Percentiles rank a stretch among this genome's conserved stretches.
Conservation (phyloP, 2,888 invertebrate species). For the Linnaemya tessellans region DNA sequence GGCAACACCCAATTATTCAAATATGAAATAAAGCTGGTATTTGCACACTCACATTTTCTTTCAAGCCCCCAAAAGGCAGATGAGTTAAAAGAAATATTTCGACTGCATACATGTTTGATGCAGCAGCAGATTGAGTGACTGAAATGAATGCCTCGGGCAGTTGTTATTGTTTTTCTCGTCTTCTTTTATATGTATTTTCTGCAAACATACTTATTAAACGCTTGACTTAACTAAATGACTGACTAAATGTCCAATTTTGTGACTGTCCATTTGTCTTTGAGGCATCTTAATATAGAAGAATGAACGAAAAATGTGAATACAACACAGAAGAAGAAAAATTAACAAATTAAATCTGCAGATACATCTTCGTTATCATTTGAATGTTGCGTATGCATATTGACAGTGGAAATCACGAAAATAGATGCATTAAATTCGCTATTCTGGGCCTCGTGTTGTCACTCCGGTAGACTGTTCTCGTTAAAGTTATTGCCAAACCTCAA, state of each 20-base stretch:
- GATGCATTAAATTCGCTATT: neutral
- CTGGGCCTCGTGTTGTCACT: neutral
- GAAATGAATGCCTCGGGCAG: conserved; percentile 32
- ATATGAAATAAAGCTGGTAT: conserved; percentile 50
- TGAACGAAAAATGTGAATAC: conserved; percentile 27
- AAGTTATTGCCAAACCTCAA: too few species aligned
- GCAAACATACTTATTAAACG: conserved; percentile 67
- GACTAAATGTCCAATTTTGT: conserved; percentile 72
- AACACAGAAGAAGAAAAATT: conserved; percentile 28
- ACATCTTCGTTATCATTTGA: conserved; percentile 44
- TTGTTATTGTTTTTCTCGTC: conserved; percentile 38
- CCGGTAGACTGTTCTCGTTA: neutral
- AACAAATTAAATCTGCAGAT: conserved; percentile 64
- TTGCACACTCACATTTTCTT: conserved; percentile 14
- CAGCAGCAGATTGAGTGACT: conserved; percentile 27
- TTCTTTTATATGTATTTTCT: conserved; percentile 51
- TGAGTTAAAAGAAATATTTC: conserved; percentile 35
- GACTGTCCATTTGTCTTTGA: conserved; percentile 70
- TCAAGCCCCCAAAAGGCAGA: conserved; percentile 37
- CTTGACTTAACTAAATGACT: conserved; percentile 72
- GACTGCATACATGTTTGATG: conserved; percentile 6
- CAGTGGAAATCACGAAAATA: conserved; percentile 4
- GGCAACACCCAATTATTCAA: conserved; percentile 47
- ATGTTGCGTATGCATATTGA: conserved; percentile 41
- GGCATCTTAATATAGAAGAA: conserved; percentile 69